Conservation (phyloP, 2,113 vertebrate genomes). For the Spermophilus dauricus region DNA sequence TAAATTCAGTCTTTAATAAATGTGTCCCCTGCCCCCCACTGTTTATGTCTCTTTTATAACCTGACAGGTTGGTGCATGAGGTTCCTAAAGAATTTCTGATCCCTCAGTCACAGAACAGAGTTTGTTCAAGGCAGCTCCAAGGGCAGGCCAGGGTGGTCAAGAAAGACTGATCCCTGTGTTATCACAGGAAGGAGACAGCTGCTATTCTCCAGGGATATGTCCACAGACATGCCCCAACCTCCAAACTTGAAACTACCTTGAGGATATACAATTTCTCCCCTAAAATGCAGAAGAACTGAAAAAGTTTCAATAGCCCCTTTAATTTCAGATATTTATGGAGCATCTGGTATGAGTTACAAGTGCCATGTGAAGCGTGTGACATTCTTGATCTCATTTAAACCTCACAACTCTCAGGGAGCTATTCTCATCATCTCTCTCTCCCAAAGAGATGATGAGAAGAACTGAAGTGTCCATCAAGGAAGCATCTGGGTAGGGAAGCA, state of each 20-base stretch:
- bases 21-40: not conserved
- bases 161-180: not conserved
- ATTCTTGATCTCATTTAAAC: not conserved
- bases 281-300: not conserved
- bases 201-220: not conserved
- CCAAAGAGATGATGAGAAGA: not conserved
- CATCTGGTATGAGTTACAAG: not conserved
- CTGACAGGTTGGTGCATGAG: not conserved
- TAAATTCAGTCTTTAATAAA: constrained; percentile 2
- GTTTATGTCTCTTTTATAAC: not conserved
- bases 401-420: not conserved
- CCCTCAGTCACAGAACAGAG: not conserved
- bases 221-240: not conserved
- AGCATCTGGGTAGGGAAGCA: not conserved
- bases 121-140: not conserved
- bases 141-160: not conserved
- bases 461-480: not conserved
- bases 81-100: not conserved
- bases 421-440: not conserved
- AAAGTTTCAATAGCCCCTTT: not conserved
- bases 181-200: not conserved
- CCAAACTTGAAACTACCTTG: not conserved
- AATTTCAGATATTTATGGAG: not conserved
- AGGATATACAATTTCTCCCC: not conserved
- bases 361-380: too few relatives aligned